Base-by-base conservation (phyloP, 2,797 vertebrate species). In the Anabacerthia variegaticeps region DNA sequence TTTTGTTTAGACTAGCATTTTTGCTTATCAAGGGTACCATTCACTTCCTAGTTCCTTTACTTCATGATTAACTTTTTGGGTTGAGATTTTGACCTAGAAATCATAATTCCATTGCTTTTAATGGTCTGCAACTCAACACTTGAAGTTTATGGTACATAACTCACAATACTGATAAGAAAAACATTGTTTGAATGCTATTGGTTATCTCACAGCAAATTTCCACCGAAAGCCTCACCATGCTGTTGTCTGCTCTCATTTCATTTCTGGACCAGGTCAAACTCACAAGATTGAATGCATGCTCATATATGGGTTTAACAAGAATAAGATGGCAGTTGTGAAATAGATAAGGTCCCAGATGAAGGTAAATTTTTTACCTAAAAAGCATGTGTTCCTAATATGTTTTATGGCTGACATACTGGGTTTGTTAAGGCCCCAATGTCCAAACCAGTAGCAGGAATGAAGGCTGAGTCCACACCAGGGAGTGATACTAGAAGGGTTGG, bases 1-100 rank as follows among this genome's bases (percentile, higher is more conserved):
- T n/a, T 68, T 75, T 93, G 73, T 89, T 96, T 92, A 89, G 79
- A 66, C 82, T 92, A 93, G 9, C 28, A 69, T 73, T 93, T 95
- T 62, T 94, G 27, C 89, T 95, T 95, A 96, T 94, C 89, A 56
- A 39, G 36, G 19, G 55, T 94, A 88, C 82, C 69, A 46, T 15
- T 88, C 88, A 27, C 43, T 84, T 91, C 36, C 37, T 75, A 61
- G 85, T 56, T 72, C 48, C 27, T 93, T 81, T 84, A 46, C 59
- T 78, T 85, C 39, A 59, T 1, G 0, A 36, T 84, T 90, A 66
- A 69, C 30, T 76, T 19, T 55, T 81, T 51, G 27, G 52, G 18
- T 75, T 85, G 23, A 44, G 32, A 30, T 77, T 75, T 85, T 93
- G 78, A 94, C 69, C 73, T 75, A 78, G 65, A 89, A 83, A 48